Conservation (phyloP, 2,888 invertebrate genomes). For the Sclerodermus sp. region DNA sequence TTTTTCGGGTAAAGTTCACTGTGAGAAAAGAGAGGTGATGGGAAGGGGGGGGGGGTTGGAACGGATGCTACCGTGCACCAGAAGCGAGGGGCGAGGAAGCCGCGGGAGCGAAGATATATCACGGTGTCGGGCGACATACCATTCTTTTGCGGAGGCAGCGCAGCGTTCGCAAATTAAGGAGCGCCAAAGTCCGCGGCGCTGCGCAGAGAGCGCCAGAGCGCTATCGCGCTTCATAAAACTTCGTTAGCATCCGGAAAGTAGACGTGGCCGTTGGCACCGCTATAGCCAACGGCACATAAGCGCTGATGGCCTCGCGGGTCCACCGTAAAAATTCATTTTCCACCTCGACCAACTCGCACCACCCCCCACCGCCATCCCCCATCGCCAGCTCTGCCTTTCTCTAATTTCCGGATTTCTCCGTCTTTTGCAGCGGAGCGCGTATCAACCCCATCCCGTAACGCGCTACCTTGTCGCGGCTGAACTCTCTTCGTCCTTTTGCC, state of each 20-base stretch:
- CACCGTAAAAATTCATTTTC: constrained; percentile 43
- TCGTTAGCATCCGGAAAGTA: constrained; percentile 43
- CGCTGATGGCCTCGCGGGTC: constrained; percentile 30
- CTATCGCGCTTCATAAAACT: constrained; percentile 56
- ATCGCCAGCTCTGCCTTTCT: constrained; percentile 3
- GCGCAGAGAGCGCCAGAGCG: constrained; percentile 35
- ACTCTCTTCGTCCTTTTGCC: neutral
- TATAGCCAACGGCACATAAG: constrained; percentile 13
- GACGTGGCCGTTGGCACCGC: constrained; percentile 19
- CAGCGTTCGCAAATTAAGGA: constrained; percentile 54
- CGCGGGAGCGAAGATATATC: constrained; percentile 46
- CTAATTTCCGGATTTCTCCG: constrained; percentile 1
- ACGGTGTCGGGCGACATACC: constrained; percentile 52
- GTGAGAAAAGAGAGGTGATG: neutral
- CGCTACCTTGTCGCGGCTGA: no score
- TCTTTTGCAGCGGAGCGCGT: constrained; percentile 6
- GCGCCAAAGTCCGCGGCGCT: constrained; percentile 48
- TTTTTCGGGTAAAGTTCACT: no score
- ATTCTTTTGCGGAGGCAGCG: constrained; percentile 46
- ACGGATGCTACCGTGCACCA: constrained; percentile 30
- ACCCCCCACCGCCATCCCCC: neutral
- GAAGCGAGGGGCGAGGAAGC: constrained; percentile 26
- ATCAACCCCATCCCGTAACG: constrained; percentile 7
- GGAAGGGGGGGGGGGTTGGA: constrained; percentile 1
- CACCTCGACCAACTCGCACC: constrained; percentile 5